Evolutionary conservation across 2,797 vertebrate species (phyloP).

Genomic region (Trachurus trachurus): DNA sequence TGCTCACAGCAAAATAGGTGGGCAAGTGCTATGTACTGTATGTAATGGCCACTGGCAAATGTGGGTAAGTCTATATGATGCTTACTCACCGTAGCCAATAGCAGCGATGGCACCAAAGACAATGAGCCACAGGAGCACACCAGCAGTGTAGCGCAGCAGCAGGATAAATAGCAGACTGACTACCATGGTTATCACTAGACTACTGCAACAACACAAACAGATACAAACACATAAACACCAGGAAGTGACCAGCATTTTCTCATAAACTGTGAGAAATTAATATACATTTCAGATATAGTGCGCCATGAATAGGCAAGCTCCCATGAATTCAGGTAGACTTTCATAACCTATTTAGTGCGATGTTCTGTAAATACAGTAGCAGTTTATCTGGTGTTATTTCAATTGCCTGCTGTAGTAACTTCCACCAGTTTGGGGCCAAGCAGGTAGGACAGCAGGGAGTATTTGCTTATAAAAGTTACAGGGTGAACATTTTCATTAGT

Average conservation of each 20-base stretch:
- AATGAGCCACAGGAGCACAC: slow-evolving; percentile 93
- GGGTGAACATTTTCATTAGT: neutral
- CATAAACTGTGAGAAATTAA: neutral
- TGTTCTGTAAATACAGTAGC: neutral
- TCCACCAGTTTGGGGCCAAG: neutral
- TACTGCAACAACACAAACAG: slow-evolving; percentile 82
- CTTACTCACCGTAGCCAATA: slow-evolving; percentile 89
- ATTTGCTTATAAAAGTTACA: slow-evolving; percentile 6
- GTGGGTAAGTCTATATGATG: neutral
- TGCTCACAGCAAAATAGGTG: neutral
- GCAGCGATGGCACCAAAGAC: slow-evolving; percentile 90
- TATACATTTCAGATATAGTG: neutral
- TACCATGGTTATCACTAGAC: slow-evolving; percentile 92
- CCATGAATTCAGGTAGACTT: neutral
- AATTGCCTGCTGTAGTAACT: neutral
- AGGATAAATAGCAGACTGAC: slow-evolving; percentile 94
- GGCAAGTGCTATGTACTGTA: slow-evolving; percentile 1
- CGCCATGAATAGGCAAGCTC: neutral
- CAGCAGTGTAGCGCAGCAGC: slow-evolving; percentile 92
- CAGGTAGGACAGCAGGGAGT: neutral
- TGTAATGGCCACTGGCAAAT: neutral
- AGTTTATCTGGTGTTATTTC: neutral
- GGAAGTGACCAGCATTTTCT: neutral
- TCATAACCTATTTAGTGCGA: neutral
- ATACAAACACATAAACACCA: slow-evolving; percentile 6